Evolutionary conservation across 2,113 vertebrate genomes (phyloP).

Genomic region (Megaceryle torquata): DNA sequence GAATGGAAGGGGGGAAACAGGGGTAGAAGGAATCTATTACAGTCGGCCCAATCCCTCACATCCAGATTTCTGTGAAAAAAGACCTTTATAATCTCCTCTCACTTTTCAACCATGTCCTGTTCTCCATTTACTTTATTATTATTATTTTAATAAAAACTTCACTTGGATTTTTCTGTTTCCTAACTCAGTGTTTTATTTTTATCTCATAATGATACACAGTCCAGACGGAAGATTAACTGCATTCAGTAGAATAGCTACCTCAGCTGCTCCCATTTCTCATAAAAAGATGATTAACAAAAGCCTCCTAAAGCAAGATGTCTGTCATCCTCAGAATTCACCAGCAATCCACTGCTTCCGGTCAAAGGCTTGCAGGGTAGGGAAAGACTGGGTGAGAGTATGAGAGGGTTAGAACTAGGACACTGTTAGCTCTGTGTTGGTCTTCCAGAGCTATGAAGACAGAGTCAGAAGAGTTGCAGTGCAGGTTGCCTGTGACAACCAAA

Average conservation of each 20-base stretch:
- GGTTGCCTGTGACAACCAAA: background rate
- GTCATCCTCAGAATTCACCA: background rate
- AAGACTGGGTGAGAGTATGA: background rate
- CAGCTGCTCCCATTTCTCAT: background rate
- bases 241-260: background rate
- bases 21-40: conserved; percentile 47
- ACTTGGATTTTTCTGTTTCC: background rate
- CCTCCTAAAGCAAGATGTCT: background rate
- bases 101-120: conserved; percentile 1
- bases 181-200: background rate
- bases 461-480: background rate
- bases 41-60: conserved; percentile 18
- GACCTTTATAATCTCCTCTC: background rate
- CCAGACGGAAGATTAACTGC: background rate
- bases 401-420: background rate
- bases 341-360: background rate
- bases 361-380: background rate
- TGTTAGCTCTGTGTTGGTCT: background rate
- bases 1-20: background rate
- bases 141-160: background rate
- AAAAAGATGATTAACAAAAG: background rate
- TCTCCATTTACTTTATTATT: background rate
- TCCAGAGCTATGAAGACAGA: background rate
- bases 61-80: conserved; percentile 43
- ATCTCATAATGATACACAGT: background rate